Base-by-base conservation (phyloP, 1,140 invertebrate species). In the Cepaea nemoralis region DNA sequence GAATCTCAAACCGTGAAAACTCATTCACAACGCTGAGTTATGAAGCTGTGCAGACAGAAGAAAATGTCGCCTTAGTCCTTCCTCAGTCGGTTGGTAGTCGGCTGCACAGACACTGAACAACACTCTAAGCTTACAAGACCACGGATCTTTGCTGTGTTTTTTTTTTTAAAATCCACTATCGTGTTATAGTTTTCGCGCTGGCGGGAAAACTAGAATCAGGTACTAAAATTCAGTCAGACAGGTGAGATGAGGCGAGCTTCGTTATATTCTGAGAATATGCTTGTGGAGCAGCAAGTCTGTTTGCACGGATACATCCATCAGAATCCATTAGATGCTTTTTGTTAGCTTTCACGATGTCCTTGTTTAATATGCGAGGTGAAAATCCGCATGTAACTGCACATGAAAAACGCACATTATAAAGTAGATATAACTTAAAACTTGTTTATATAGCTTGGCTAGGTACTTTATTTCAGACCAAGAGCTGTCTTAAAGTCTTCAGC, bases 221-320 rank as follows among this genome's bases (percentile, higher is more conserved):
- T 31, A 5, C 16, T 63, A 1, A 63, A 31, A 63, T 63, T 27
- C 59, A 63, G 59, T 31, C 33, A 6, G 59, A 63, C 59, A 63
- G n/a, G 59, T 63, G 59, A 63, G n/a, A 63, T 63, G 59, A 63
- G 33, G 59, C 59, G 59, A 63, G 59, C 59, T 10, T 63, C 59
- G 33, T 63, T 63, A 63, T 31, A 31, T 27, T 1, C 2, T 12
- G n/a, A 31, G n/a, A 63, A 63, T 63, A 63, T 31, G 16, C 22
- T 31, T 63, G 3, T 31, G 33, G n/a, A 31, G 59, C 5, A 27
- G 59, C 16, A 1, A 63, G 59, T 31, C 50, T 19, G 27, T 31
- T 31, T 63, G 59, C 59, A 31, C 27, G 59, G 27, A 2, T 63
- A 63, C 27, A 63, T 63, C 59, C 59, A 63, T 63, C n/a, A 63